These are phyloP conservation scores for Cheilosia urbana DNA, from an alignment of 2,888 invertebrate species.

Conservation along the genomic window DNA sequence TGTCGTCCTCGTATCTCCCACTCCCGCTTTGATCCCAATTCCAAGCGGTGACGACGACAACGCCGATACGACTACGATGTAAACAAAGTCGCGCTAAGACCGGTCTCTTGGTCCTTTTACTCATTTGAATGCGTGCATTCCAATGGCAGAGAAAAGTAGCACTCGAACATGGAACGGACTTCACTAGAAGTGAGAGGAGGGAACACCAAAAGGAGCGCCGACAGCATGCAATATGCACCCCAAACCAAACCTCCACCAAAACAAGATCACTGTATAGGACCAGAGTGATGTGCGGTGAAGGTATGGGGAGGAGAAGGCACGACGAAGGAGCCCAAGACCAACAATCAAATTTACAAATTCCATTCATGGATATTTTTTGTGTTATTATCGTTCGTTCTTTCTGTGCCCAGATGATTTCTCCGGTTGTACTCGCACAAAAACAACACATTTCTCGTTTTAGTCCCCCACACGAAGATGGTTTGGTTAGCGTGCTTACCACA, in stretches of 20 bases:
- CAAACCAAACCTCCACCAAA: conserved; percentile 42
- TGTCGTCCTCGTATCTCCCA: conserved; percentile 22
- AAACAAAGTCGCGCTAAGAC: conserved; percentile 69
- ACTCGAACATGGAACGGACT: conserved; percentile 39
- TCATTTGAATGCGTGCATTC: conserved; percentile 64
- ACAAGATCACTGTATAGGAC: conserved; percentile 36
- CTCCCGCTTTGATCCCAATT: conserved; percentile 24
- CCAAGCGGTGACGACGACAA: conserved; percentile 8
- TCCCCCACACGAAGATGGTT: conserved; percentile 67
- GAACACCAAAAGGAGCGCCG: conserved; percentile 56
- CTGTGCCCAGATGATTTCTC: conserved; percentile 56
- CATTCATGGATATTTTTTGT: conserved; percentile 82
- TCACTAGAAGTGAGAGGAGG: conserved; percentile 2
- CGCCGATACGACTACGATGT: conserved; percentile 40
- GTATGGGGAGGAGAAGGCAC: conserved; percentile 2
- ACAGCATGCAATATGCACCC: conserved; percentile 50
- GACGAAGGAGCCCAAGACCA: conserved; percentile 21
- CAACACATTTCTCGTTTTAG: conserved; percentile 35
- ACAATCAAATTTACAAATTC: conserved; percentile 82
- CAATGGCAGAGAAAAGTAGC: conserved; percentile 62
- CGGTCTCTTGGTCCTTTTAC: conserved; percentile 60
- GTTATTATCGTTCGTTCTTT: conserved; percentile 30
- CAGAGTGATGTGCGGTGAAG: conserved; percentile 14
- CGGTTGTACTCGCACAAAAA: conserved; percentile 37
- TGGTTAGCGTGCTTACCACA: conserved; percentile 61